A percentile compares a stretch with the other conserved stretches of the same genome.
These are phyloP conservation scores for Glandiceps talaboti DNA, from an alignment of 53 echinoderm and acorn worm genomes.

Conservation along the genomic window DNA sequence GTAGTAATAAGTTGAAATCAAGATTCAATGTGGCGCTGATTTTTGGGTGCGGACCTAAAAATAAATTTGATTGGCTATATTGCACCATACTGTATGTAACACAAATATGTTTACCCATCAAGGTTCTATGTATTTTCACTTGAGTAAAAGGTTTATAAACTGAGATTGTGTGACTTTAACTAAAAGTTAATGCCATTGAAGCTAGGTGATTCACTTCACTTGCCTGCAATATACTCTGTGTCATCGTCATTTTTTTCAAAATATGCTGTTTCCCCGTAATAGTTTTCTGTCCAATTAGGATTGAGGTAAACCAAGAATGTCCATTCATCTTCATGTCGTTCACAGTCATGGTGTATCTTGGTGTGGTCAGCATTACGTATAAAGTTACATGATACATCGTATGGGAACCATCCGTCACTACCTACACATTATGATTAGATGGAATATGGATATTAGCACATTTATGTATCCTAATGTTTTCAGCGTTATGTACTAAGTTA, in stretches of 20 bases:
- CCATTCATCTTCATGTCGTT: conserved; percentile 69
- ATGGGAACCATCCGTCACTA: conserved; percentile 65
- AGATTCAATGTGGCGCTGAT: too few relatives aligned
- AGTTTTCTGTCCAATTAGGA: conserved; percentile 47
- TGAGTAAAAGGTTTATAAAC: too few relatives aligned
- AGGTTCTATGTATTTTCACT: too few relatives aligned
- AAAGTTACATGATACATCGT: conserved; percentile 82
- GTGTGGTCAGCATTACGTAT: conserved; percentile 77
- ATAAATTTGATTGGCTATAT: too few relatives aligned
- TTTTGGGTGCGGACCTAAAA: too few relatives aligned
- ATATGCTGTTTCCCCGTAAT: conserved; percentile 79
- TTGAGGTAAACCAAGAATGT: conserved; percentile 84
- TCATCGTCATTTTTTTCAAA: conserved; percentile 18
- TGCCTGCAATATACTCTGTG: conserved; percentile 48
- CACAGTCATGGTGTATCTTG: conserved; percentile 83
- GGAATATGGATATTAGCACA: too few relatives aligned
- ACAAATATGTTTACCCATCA: too few relatives aligned
- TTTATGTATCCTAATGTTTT: conserved; percentile 82
- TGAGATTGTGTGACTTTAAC: too few relatives aligned
- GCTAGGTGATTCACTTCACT: conserved; percentile 8
- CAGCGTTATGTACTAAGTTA: conserved; percentile 65
- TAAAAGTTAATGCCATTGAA: too few relatives aligned
- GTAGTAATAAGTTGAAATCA: too few relatives aligned
- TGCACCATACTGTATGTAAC: too few relatives aligned
- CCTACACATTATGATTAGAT: too few relatives aligned